These are phyloP conservation scores for Caenorhabditis sp. DNA, from an alignment of 2,888 invertebrate genomes.

Conservation along the genomic window DNA sequence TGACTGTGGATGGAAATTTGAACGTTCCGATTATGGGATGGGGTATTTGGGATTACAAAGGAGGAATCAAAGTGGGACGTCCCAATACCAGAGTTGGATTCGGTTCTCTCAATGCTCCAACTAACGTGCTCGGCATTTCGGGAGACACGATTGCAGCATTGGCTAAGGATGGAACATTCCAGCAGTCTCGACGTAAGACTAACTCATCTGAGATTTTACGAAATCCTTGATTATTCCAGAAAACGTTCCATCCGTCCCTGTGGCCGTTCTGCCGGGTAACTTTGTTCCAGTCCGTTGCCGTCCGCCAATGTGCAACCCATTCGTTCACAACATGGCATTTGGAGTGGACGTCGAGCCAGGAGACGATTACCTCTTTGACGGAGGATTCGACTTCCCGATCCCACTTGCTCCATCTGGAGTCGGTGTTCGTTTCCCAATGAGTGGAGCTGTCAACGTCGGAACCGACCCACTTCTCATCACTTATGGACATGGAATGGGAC, in stretches of 20 bases:
- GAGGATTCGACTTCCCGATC: constrained; percentile 77
- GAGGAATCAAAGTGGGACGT: constrained; percentile 74
- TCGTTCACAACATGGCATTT: constrained; percentile 77
- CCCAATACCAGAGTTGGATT: constrained; percentile 76
- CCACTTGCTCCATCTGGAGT: constrained; percentile 76
- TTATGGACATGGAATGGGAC: constrained; percentile 78
- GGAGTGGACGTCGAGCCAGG: constrained; percentile 79
- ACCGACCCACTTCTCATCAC: constrained; percentile 78
- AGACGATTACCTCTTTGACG: constrained; percentile 78
- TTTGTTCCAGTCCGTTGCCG: constrained; percentile 78
- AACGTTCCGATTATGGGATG: constrained; percentile 78
- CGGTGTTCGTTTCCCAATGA: constrained; percentile 78
- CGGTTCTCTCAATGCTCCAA: constrained; percentile 74
- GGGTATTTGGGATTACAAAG: constrained; percentile 80
- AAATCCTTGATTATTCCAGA: constrained; percentile 60
- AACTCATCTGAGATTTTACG: neutral
- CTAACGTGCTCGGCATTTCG: constrained; percentile 76
- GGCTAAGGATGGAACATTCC: constrained; percentile 75
- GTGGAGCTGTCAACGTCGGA: constrained; percentile 78
- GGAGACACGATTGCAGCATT: constrained; percentile 75
- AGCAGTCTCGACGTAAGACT: constrained; percentile 73
- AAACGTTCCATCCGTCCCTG: constrained; percentile 74
- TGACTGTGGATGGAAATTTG: constrained; percentile 78
- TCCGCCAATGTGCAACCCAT: constrained; percentile 80
- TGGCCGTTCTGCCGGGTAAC: constrained; percentile 78